phyloP scores from a whole-genome alignment of 2,113 vertebrate genomes.

The Leptocoma aspasia region DNA sequence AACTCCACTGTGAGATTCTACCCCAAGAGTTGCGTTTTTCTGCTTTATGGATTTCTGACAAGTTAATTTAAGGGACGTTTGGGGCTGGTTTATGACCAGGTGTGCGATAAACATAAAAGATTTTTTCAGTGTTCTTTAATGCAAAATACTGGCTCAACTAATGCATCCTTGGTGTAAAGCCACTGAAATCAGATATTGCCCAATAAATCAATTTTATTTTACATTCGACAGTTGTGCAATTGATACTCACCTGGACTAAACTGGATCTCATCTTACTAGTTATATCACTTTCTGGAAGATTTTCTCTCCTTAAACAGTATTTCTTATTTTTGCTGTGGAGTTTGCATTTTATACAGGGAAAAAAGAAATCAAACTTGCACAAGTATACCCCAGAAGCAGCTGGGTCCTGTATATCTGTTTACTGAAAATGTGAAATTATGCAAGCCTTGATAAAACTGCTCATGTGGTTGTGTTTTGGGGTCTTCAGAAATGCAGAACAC shows the following conservation, averaged over 20 bases:
- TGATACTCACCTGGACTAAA: not conserved
- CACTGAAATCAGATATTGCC: not conserved
- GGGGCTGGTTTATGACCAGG: not conserved
- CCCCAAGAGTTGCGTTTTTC: not conserved
- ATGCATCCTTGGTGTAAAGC: not conserved
- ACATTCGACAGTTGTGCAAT: not conserved
- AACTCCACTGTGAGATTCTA: not conserved
- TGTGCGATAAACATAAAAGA: fast-evolving
- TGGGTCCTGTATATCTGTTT: not conserved
- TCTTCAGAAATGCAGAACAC: not conserved
- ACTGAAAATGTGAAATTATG: not conserved
- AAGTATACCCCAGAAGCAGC: not conserved
- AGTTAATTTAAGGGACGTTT: not conserved
- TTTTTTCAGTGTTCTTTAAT: not conserved
- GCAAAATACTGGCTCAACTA: not conserved
- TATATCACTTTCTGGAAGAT: not conserved
- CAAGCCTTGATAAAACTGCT: not conserved
- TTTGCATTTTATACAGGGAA: not conserved
- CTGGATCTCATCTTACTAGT: not conserved
- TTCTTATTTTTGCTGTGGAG: not conserved
- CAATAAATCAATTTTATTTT: not conserved
- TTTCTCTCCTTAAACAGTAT: not conserved
- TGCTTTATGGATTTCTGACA: not conserved
- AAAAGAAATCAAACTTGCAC: not conserved
- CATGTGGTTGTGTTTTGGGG: not conserved